A percentile compares a stretch with the other conserved stretches of the same genome.
Conservation (phyloP, 2,797 vertebrate species). For the Gymnopithys bicolor region DNA sequence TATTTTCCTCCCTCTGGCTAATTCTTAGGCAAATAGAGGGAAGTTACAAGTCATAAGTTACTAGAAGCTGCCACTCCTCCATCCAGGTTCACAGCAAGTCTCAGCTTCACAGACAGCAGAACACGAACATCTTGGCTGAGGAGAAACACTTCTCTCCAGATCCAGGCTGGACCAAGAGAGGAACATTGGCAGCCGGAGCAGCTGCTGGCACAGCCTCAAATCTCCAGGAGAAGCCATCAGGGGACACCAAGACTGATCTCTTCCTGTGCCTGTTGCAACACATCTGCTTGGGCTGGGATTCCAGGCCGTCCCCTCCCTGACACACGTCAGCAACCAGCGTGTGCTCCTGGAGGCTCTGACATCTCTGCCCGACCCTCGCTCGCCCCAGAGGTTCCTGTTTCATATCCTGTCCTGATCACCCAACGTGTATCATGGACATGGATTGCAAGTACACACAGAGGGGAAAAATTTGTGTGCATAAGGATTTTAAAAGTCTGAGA, state of each 20-base stretch:
- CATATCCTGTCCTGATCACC: conserved; percentile 41
- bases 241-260: not conserved
- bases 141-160: not conserved
- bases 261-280: conserved; percentile 56
- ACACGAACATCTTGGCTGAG: not conserved
- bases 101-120: not conserved
- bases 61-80: not conserved
- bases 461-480: not conserved
- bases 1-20: not conserved
- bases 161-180: not conserved
- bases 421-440: not conserved
- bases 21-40: not conserved
- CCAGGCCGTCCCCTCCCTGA: not conserved
- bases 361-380: conserved; percentile 7
- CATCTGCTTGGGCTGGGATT: conserved; percentile 17
- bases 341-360: not conserved
- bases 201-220: not conserved
- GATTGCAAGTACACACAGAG: not conserved
- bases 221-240: conserved; percentile 39
- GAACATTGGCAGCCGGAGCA: not conserved
- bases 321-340: conserved; percentile 16
- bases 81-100: not conserved
- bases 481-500: not conserved
- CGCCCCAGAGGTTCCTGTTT: conserved; percentile 44
- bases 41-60: not conserved